Evolutionary conservation across 2,113 vertebrate species (phyloP).

Genomic region (Mungos mungo): DNA sequence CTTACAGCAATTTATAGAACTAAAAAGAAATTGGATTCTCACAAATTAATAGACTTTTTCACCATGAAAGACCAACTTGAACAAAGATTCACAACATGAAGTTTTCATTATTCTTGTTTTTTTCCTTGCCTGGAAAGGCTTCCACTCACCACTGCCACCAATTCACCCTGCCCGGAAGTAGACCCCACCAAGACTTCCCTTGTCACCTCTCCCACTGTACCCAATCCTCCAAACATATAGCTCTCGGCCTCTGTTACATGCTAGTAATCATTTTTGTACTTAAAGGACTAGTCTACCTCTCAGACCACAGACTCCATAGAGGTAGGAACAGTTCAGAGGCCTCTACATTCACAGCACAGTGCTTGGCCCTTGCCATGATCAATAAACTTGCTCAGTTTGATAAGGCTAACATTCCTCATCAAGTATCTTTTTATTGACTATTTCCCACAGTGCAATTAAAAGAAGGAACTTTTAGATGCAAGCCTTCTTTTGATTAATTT

Average conservation of each 20-base stretch:
- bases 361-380: neutral
- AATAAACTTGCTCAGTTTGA: neutral
- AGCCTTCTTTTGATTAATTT: conserved; percentile 68
- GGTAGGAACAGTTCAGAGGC: neutral
- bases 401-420: neutral
- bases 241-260: neutral
- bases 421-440: conserved; percentile 40
- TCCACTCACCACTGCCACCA: fast-evolving
- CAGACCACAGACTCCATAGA: neutral
- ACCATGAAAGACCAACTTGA: neutral
- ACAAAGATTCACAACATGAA: conserved; percentile 14
- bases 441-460: conserved; percentile 58
- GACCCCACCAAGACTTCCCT: neutral
- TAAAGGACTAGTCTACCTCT: neutral
- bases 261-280: neutral
- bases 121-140: neutral
- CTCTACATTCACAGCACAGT: neutral
- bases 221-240: neutral
- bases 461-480: conserved; percentile 34
- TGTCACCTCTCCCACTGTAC: neutral
- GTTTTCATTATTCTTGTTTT: neutral
- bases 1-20: conserved; percentile 28
- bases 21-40: conserved; percentile 51
- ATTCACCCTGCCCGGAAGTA: fast-evolving
- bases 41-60: conserved; percentile 51